Percentiles rank a stretch among this genome's conserved stretches.
Evolutionary conservation across 1,140 invertebrate genomes (phyloP).

Genomic region (Trachymyrmex cornetzi): DNA sequence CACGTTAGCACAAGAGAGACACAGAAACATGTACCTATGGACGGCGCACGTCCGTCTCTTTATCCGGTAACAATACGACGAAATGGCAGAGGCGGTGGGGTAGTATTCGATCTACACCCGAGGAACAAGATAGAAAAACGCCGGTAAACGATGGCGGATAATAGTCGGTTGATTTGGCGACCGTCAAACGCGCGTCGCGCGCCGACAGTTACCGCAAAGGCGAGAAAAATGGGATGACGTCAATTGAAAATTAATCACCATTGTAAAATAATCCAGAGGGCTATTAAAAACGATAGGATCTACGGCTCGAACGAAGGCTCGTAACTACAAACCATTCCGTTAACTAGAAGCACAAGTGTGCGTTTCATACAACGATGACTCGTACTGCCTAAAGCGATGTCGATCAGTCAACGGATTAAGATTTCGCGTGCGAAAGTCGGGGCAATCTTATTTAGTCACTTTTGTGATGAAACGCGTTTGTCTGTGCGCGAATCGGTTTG

Average conservation of each 20-base stretch:
- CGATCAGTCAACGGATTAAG: constrained; percentile 14
- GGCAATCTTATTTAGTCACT: constrained; percentile 7
- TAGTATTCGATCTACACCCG: constrained; percentile 28
- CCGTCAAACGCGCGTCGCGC: constrained; percentile 19
- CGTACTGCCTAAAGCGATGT: not conserved
- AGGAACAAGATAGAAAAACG: constrained; percentile 45
- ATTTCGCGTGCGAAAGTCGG: not conserved
- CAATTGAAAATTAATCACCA: constrained; percentile 70
- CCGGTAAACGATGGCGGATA: constrained; percentile 36
- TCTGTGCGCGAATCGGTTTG: not conserved
- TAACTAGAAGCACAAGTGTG: not conserved
- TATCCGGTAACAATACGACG: constrained; percentile 61
- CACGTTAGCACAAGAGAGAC: constrained; percentile 3
- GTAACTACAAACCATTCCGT: constrained; percentile 12
- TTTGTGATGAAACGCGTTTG: not conserved
- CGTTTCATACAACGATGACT: not conserved
- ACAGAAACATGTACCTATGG: constrained; percentile 18
- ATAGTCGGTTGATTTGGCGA: constrained; percentile 53
- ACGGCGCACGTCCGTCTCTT: constrained; percentile 34
- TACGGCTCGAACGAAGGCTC: not conserved
- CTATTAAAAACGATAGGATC: constrained; percentile 31
- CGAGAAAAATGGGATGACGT: constrained; percentile 1
- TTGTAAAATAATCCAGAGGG: constrained; percentile 38
- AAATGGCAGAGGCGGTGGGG: constrained; percentile 61
- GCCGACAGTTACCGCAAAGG: constrained; percentile 42